Conservation (phyloP, 2,888 invertebrate species). For the Rhingia campestris region DNA sequence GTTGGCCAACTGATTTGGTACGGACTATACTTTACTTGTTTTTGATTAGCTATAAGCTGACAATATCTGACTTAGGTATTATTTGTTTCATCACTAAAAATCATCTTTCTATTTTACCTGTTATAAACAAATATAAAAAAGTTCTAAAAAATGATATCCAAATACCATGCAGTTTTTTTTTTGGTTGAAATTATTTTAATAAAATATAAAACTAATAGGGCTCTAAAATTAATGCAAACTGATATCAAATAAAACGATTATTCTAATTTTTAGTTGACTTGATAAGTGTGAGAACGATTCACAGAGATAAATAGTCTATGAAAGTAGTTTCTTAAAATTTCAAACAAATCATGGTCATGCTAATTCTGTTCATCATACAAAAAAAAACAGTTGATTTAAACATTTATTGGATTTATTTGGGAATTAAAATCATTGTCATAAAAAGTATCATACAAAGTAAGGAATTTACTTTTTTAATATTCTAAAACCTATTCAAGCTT, state of each 20-base stretch:
- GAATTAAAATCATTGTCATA: too few relatives aligned
- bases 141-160: neutral
- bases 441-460: too few relatives aligned
- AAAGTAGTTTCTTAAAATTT: neutral
- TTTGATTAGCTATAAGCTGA: too few relatives aligned
- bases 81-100: too few relatives aligned
- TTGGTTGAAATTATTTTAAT: constrained; percentile 8
- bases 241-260: constrained; percentile 28
- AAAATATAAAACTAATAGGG: constrained; percentile 21
- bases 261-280: constrained; percentile 4
- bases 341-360: constrained; percentile 2
- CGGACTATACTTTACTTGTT: too few relatives aligned
- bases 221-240: constrained; percentile 39
- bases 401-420: too few relatives aligned
- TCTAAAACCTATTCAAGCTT: too few relatives aligned
- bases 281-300: constrained; percentile 7
- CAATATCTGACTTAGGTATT: too few relatives aligned
- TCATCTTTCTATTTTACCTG: too few relatives aligned
- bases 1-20: too few relatives aligned
- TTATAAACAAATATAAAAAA: neutral
- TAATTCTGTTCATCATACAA: constrained; percentile 33
- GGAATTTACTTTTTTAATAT: too few relatives aligned
- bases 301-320: constrained; percentile 9
- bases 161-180: constrained; percentile 24
- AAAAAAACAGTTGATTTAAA: too few relatives aligned